These are phyloP conservation scores for Halocynthia roretzi DNA, from an alignment of 23 tunicate species.

Conservation along the genomic window DNA sequence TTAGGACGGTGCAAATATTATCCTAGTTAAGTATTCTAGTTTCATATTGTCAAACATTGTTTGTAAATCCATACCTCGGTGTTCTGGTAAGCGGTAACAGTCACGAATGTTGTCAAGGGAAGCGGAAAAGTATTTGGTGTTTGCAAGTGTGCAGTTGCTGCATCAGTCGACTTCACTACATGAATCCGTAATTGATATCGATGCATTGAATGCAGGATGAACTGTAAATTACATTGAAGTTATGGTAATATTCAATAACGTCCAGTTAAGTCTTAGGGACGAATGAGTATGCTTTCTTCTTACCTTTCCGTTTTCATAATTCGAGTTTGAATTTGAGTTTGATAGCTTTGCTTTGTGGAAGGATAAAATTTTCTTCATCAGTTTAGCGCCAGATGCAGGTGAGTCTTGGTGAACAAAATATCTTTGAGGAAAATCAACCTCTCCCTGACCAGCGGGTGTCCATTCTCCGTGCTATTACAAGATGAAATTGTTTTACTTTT, in stretches of 20 bases:
- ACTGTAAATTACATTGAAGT: background rate
- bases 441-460: conserved; percentile 55
- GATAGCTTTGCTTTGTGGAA: conserved; percentile 50
- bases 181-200: conserved; percentile 47
- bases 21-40: background rate
- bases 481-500: background rate
- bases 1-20: background rate
- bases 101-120: conserved; percentile 48
- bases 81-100: conserved; percentile 71
- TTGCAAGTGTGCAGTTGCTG: conserved; percentile 13
- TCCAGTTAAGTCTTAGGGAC: background rate
- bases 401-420: conserved; percentile 47
- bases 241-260: background rate
- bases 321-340: conserved; percentile 30
- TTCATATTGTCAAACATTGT: background rate
- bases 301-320: conserved; percentile 43
- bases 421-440: conserved; percentile 41
- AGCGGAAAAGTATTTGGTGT: conserved; percentile 42
- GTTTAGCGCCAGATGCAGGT: conserved; percentile 43
- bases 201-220: conserved; percentile 50
- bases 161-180: conserved; percentile 38
- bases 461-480: conserved; percentile 43
- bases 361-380: conserved; percentile 38
- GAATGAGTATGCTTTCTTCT: background rate
- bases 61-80: conserved; percentile 22